These are phyloP conservation scores for Camelus bactrianus DNA, from an alignment of 2,113 vertebrate species.

Conservation along the genomic window DNA sequence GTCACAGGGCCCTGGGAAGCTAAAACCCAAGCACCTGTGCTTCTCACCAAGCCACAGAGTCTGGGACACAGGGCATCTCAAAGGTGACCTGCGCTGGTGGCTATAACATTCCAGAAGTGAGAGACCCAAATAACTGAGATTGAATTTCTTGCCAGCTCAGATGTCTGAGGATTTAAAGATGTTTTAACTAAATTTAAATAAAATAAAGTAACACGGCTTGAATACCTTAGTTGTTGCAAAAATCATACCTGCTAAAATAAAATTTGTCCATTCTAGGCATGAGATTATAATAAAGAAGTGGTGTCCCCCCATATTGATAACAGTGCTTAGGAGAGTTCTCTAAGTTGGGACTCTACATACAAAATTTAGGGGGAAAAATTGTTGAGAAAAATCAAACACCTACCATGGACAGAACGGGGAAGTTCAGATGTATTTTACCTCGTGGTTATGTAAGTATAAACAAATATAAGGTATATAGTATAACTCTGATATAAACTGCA, in stretches of 20 bases:
- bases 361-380: background rate
- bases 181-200: constrained; percentile 26
- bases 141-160: background rate
- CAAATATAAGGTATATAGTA: background rate
- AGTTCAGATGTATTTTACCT: background rate
- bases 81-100: background rate
- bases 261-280: background rate
- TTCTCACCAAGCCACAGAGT: background rate
- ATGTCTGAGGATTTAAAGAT: background rate
- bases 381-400: constrained; percentile 13
- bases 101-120: background rate
- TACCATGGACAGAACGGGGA: background rate
- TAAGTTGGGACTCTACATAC: background rate
- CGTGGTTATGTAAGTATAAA: background rate
- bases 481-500: background rate
- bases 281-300: background rate
- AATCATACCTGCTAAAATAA: background rate
- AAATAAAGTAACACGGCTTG: background rate
- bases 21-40: background rate
- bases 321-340: background rate
- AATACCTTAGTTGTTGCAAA: background rate
- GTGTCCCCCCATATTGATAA: background rate
- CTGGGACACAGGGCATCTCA: background rate
- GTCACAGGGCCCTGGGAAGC: background rate
- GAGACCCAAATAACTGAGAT: background rate